Evolutionary conservation across 2,113 vertebrate genomes (phyloP), one percentile per base, ranked within the genome.

Genomic region (Halichoeres trimaculatus): DNA sequence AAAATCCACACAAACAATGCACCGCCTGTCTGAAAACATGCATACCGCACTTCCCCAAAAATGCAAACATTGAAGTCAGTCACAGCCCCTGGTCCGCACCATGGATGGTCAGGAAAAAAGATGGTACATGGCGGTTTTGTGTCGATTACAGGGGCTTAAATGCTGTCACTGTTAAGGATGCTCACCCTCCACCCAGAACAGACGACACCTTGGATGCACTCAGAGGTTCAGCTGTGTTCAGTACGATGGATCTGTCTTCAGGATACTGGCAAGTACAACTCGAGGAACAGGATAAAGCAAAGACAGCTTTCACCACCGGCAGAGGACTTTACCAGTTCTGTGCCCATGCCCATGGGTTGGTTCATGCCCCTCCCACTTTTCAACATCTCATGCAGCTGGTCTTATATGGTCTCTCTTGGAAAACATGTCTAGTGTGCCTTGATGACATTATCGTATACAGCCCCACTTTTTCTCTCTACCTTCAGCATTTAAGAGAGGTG

Each of bases 221-320:
- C 23, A 24, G 60, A n/a, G n/a, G n/a, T n/a, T n/a, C n/a, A 36
- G 61, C 77, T 14, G 45, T 69, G 11, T 77, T 77, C 13, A 62
- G 56, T 48, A 56, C 48, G 12, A 48, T 70, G 74, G 74, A 70
- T 23, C 50, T 79, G 13, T 61, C 60, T 6, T 67, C 47, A 62
- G 59, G 75, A 2, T 70, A 70, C 45, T 78, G 75, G 48, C 65
- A 76, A 61, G 74, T 70, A 17, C 56, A 77, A 20, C 36, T 77
- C 2, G 50, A 77, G 20, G 65, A 77, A 22, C 75, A 78, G 47
- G 75, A 70, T 19, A 70, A 70, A 51, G 67, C 22, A 12, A 30
- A 19, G 23, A 45, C 58, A 30, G 58, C 40, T 47, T 61, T 61
- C 40, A 61, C 40, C 10, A 47, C 23, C 23, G 17, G 58, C 16